phyloP scores from a whole-genome alignment of 2,888 invertebrate species.

The Harpalus rubripes region DNA sequence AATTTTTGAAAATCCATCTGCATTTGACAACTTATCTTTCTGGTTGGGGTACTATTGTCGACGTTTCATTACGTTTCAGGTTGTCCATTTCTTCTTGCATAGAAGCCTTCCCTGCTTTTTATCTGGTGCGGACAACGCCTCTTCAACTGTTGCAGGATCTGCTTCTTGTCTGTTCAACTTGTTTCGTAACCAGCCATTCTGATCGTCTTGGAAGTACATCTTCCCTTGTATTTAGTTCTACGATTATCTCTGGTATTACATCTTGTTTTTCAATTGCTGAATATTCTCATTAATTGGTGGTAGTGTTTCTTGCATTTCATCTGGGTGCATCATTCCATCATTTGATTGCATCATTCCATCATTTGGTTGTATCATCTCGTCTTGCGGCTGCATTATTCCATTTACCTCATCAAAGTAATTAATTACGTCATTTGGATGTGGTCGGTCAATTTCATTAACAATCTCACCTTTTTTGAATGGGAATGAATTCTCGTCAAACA shows the following conservation, averaged over 20 bases:
- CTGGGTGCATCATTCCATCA: no score
- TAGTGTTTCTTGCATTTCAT: not conserved
- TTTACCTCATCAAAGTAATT: no score
- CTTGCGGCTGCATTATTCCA: no score
- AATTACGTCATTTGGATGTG: not conserved
- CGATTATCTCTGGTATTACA: not conserved
- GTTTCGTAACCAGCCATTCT: not conserved
- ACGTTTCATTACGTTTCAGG: slow-evolving; percentile 29
- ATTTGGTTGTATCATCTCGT: not conserved
- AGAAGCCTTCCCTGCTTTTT: slow-evolving; percentile 11
- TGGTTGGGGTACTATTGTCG: slow-evolving; percentile 24
- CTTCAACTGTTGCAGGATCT: slow-evolving; percentile 15
- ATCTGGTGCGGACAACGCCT: no score
- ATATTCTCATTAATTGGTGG: not conserved
- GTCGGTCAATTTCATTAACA: not conserved
- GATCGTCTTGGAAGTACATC: slow-evolving; percentile 9
- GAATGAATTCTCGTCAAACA: no score
- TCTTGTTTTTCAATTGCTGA: not conserved
- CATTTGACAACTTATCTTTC: slow-evolving; percentile 3
- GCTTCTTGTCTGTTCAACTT: not conserved
- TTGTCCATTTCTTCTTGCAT: slow-evolving; percentile 8
- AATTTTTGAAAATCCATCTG: slow-evolving; percentile 6
- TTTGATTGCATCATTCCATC: not conserved
- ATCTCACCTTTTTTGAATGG: not conserved
- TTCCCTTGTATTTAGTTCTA: not conserved